Percentiles rank a stretch among this genome's conserved stretches.
These are phyloP conservation scores for Aegotheles bennettii DNA, from an alignment of 2,113 vertebrate genomes.

Conservation along the genomic window DNA sequence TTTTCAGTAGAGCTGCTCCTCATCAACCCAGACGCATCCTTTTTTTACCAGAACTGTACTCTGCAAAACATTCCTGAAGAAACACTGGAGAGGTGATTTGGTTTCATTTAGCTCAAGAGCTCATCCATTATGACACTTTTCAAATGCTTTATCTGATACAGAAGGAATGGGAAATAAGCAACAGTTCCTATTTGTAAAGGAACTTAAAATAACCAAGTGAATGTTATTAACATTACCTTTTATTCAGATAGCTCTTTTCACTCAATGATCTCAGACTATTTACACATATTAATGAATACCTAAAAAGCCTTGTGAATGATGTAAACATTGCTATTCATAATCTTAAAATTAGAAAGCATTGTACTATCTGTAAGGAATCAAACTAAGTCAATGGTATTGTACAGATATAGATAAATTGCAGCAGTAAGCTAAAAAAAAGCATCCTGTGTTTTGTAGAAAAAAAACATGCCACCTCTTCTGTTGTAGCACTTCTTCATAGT, in stretches of 20 bases:
- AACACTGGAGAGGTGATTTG: neutral
- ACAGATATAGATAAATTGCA: neutral
- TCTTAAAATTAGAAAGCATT: neutral
- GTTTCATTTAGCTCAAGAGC: neutral
- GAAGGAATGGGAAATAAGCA: neutral
- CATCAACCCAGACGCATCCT: neutral
- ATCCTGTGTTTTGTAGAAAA: neutral
- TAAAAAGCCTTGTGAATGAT: neutral
- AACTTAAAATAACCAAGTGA: neutral
- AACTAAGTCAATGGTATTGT: neutral
- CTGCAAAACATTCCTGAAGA: neutral
- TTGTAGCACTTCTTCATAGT: neutral
- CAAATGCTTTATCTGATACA: neutral
- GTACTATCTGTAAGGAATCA: neutral
- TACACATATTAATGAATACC: neutral
- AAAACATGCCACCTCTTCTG: neutral
- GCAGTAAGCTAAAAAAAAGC: neutral
- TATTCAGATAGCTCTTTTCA: neutral
- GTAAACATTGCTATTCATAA: neutral
- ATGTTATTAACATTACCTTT: neutral
- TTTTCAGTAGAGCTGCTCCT: neutral
- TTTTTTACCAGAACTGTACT: neutral
- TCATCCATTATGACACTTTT: neutral
- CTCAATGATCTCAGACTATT: neutral
- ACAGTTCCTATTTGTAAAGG: neutral